Base-by-base conservation (phyloP, 2,888 invertebrate genomes). In the Meloe dianella region DNA sequence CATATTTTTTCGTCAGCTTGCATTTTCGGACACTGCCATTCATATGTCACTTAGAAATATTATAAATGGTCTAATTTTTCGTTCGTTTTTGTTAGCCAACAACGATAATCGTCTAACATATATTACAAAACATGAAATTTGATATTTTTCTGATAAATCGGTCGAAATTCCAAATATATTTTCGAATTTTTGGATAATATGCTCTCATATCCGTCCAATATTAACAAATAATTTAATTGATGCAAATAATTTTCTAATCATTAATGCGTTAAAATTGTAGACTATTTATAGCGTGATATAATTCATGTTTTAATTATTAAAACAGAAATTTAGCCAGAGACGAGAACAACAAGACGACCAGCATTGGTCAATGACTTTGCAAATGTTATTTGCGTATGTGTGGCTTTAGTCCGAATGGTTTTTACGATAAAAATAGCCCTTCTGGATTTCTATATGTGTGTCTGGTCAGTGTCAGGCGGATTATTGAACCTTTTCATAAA, bases 11-110 rank as follows among this genome's bases (percentile, higher is more conserved):
- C 32, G 38, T 30, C 68, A 68, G 68, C 68, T 68, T 68, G 68
- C 68, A 65, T 68, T 65, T 72, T 78, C 78, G 82, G 81, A 80
- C 82, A 79, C 75, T 78, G 20, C 76, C 78, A 81, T 80, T 74
- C 79, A 82, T 77, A 77, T 80, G 82, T 83, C 82, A 83, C 80
- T 82, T 82, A 81, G 77, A 75, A 80, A 82, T 82, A 82, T 82
- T 82, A 82, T 82, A 82, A 82, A 82, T 82, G 82, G 75, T 80
- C 75, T 76, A 79, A 80, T 82, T 81, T 75, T 79, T 76, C 41
- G 75, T 77, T 73, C n/a, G 38, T 41, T 41, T 38, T 72, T 69
- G 74, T 67, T 14, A 5, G 14, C 14, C 68, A 71, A 74, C 75
- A 79, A 79, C 74, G 73, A 77, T 78, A 72, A 77, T 76, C 78